Evolutionary conservation across 92 coral and sea anemone genomes (phyloP), one percentile per base, ranked within the genome.

Genomic region (Muricea muricata): DNA sequence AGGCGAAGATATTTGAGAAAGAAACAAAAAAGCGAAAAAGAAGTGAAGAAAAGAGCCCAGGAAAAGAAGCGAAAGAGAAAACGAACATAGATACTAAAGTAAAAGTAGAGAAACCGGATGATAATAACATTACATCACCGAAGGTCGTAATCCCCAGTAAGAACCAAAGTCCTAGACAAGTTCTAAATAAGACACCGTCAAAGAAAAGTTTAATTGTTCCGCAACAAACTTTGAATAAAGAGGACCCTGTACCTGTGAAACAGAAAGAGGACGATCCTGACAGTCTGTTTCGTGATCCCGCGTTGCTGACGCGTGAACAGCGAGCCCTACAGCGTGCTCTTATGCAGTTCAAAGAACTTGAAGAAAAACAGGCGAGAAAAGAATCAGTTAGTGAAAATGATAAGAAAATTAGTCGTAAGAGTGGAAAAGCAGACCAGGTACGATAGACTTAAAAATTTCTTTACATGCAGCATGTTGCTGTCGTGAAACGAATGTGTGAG

Each of bases 241-340:
- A 90, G 55, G 91, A 89, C 56, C 92, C 88, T 24, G 91, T 91
- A 21, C 90, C 96, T 28, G 91, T 75, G 71, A 91, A 93, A 21
- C 93, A 90, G 63, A 84, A 80, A 42, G 83, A 48, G n/a, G 70
- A 85, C 48, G 90, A 80, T 15, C 69, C 84, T 30, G 97, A 94
- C 24, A 97, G 92, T 88, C 84, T 96, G 73, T 93, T 87, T 77
- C 96, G 97, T 90, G 99, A 96, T 76, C 99, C 99, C 6, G 90
- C 98, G 79, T 86, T 93, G 78, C 89, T 96, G 48, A 96, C 99
- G 74, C 99, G 99, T 50, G 99, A 96, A 82, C 98, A 96, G 81
- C 94, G 99, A 60, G 99, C 99, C 23, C 87, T 96, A 15, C 99
- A 96, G 79, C 88, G 99, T 55, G 99, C 99, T 20, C 88, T 96